Conservation (phyloP, 2,888 invertebrate genomes). For the Eupithecia exiguata region DNA sequence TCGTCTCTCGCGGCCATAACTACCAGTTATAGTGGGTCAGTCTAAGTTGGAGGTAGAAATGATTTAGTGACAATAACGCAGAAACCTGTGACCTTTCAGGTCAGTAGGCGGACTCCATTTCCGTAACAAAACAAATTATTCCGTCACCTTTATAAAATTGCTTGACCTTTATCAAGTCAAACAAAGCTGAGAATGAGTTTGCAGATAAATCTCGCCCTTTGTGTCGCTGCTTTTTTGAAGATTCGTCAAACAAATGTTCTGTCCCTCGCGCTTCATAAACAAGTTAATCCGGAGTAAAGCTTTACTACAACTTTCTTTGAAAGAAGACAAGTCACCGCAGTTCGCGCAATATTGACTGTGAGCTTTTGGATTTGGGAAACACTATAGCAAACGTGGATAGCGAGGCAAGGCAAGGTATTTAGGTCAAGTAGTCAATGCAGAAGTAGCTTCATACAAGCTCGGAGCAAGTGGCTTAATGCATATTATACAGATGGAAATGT, state of each 20-base stretch:
- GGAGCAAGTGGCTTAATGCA: slow-evolving; percentile 2
- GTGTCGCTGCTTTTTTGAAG: not conserved
- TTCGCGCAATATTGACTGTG: not conserved
- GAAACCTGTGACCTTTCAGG: not conserved
- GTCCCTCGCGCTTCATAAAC: not conserved
- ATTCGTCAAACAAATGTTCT: slow-evolving; percentile 4
- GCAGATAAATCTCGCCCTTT: not conserved
- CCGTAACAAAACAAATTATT: slow-evolving; percentile 12
- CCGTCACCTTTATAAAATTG: not conserved
- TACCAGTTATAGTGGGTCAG: not conserved
- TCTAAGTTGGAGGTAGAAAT: not conserved
- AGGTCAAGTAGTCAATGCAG: not conserved
- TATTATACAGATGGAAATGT: not conserved
- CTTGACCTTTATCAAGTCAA: slow-evolving; percentile 5
- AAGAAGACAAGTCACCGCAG: not conserved
- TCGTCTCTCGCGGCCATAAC: not conserved
- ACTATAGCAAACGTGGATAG: not conserved
- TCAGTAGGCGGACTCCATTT: slow-evolving; percentile 1
- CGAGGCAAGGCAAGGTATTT: not conserved
- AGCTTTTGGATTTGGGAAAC: not conserved
- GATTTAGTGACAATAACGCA: not conserved
- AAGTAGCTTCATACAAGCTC: not conserved
- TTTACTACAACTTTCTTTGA: not conserved
- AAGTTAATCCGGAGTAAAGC: not conserved
- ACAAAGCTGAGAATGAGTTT: slow-evolving; percentile 4